Conservation (phyloP, 2,113 vertebrate species). For the Dolichallabes microphthalmus region DNA sequence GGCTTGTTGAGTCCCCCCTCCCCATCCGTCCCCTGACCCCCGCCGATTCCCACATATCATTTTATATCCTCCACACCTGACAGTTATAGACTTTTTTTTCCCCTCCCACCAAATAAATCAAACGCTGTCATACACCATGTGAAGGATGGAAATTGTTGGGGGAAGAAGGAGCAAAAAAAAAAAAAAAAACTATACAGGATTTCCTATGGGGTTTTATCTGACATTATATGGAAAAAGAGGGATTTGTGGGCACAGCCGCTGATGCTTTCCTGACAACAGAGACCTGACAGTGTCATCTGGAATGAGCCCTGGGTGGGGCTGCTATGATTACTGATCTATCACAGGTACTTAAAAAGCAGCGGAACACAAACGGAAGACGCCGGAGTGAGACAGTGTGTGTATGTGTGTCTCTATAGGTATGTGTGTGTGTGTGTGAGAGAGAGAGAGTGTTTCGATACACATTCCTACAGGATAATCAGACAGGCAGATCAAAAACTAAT, state of each 20-base stretch:
- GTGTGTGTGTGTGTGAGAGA: neutral
- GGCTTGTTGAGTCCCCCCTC: conserved; percentile 53
- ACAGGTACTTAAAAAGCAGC: conserved; percentile 59
- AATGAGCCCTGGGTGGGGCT: conserved; percentile 32
- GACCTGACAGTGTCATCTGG: conserved; percentile 56
- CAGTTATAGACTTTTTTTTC: conserved; percentile 43
- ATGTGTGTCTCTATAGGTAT: neutral
- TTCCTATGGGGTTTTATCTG: conserved; percentile 53
- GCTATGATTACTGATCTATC: conserved; percentile 52
- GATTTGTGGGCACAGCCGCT: conserved; percentile 66
- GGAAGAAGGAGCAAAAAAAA: conserved; percentile 13
- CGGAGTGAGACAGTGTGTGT: neutral
- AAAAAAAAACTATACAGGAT: conserved; percentile 32
- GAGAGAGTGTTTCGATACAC: conserved; percentile 11
- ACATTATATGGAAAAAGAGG: conserved; percentile 53
- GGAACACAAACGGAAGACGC: conserved; percentile 50
- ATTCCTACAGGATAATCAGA: conserved; percentile 49
- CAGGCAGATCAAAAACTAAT: conserved; percentile 57
- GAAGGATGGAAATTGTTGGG: conserved; percentile 47
- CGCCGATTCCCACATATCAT: conserved; percentile 32
- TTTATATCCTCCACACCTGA: conserved; percentile 35
- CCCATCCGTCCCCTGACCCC: conserved; percentile 29
- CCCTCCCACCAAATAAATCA: conserved; percentile 52
- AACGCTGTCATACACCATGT: conserved; percentile 43
- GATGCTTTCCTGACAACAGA: conserved; percentile 70